Conservation (phyloP, 2,888 invertebrate species). For the Merodon equestris region DNA sequence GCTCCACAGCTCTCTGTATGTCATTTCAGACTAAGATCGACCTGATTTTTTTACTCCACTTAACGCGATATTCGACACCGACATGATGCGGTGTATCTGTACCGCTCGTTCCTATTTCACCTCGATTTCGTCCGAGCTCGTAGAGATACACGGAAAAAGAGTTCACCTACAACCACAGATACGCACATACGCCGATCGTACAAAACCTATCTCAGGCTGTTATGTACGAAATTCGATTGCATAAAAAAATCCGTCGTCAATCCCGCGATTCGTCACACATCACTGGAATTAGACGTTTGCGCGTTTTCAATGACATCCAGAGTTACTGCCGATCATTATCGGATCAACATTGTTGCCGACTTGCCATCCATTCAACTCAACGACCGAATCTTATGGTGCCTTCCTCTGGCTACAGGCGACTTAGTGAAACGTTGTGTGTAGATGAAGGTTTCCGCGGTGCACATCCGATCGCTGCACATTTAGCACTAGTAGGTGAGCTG, state of each 20-base stretch:
- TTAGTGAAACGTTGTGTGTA: slow-evolving; percentile 6
- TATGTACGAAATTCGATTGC: slow-evolving; percentile 47
- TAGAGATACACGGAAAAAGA: slow-evolving; percentile 25
- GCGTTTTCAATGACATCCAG: slow-evolving; percentile 48
- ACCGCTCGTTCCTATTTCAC: slow-evolving; percentile 37
- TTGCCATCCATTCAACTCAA: slow-evolving; percentile 23
- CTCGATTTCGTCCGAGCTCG: slow-evolving; percentile 39
- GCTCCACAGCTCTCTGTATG: slow-evolving; percentile 23
- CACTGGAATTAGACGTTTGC: slow-evolving; percentile 36
- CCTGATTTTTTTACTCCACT: slow-evolving; percentile 65
- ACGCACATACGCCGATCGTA: not conserved
- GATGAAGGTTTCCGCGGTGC: slow-evolving; percentile 44
- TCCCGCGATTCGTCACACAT: slow-evolving; percentile 55
- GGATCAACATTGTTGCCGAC: slow-evolving; percentile 10
- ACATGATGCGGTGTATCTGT: slow-evolving; percentile 27
- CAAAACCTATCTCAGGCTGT: not conserved
- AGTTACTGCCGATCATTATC: slow-evolving; percentile 7
- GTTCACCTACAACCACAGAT: not conserved
- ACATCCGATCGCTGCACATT: slow-evolving; percentile 38
- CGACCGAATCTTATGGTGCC: slow-evolving; percentile 23
- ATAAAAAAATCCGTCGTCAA: slow-evolving; percentile 33
- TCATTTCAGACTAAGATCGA: slow-evolving; percentile 60
- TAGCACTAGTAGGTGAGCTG: slow-evolving; percentile 13
- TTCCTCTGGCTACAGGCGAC: not conserved
- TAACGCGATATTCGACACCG: slow-evolving; percentile 53